These are phyloP conservation scores for Melanophora roralis DNA, from an alignment of 2,888 invertebrate species.

Conservation along the genomic window DNA sequence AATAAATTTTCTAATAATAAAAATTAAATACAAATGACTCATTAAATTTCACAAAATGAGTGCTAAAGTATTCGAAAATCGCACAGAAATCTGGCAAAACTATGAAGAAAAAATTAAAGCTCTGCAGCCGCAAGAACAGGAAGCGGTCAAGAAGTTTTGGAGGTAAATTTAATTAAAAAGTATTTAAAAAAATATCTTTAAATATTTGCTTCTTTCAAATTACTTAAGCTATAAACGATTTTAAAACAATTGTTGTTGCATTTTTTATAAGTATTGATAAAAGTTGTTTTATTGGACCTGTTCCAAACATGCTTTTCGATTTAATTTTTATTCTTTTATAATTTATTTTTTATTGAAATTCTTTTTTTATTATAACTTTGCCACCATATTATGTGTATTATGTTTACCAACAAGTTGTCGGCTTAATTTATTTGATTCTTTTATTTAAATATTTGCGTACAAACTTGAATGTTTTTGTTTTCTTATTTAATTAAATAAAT, in stretches of 20 bases:
- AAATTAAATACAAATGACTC: conserved; percentile 18
- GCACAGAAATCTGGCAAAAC: conserved; percentile 66
- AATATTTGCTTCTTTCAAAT: not conserved
- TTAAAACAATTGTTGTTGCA: not conserved
- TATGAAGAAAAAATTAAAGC: conserved; percentile 69
- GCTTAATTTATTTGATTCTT: conserved; percentile 8
- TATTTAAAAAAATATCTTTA: not conserved
- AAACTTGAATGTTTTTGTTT: not conserved
- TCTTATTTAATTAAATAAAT: not conserved
- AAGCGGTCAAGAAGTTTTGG: conserved; percentile 73
- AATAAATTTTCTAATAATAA: conserved; percentile 17
- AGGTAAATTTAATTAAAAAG: conserved; percentile 67
- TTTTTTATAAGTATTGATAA: not conserved
- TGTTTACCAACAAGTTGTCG: conserved; percentile 37
- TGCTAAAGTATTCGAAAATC: conserved; percentile 59
- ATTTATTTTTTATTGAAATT: not conserved
- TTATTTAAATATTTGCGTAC: conserved; percentile 24
- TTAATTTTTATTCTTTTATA: not conserved
- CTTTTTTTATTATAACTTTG: not conserved
- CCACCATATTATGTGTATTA: not conserved
- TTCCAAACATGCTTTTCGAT: conserved; percentile 4
- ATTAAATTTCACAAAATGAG: conserved; percentile 51
- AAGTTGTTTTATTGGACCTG: not conserved
- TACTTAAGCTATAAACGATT: too few relatives aligned
- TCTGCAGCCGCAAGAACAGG: conserved; percentile 72